Evolutionary conservation across 2,797 vertebrate genomes (phyloP), one percentile per base, ranked within the genome.

Genomic region (Acipenser transmontanus): DNA sequence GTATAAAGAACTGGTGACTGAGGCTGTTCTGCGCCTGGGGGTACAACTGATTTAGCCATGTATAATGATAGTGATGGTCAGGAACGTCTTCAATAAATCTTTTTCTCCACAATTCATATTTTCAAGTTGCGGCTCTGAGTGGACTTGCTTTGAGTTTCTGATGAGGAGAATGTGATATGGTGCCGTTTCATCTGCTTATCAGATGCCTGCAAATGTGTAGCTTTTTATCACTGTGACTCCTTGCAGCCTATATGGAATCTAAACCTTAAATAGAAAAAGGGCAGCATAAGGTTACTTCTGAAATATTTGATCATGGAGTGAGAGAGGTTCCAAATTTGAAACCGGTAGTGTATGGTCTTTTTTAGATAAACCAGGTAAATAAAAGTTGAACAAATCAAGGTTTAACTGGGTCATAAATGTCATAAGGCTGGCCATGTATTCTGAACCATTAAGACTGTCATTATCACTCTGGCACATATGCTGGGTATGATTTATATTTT

Each of bases 1-100:
- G 34, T 71, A 74, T 68, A 78, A 80, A 80, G 76, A 83, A 74
- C 75, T 80, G 71, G 77, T 72, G 76, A 77, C 80, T 77, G 80
- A 80, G 73, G 63, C 73, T 82, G 85, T 75, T 68, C 67, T 69
- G 49, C 76, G 82, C 84, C 80, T 79, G 49, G 5, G 78, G 84
- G 73, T 67, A 72, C 50, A 2, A 11, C 65, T 71, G 73, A 76
- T 84, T 83, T 78, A 75, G 71, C 73, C 78, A 75, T 70, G 74
- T 78, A 69, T 76, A 82, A 82, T 77, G 72, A 79, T 70, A 70
- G 69, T 70, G 75, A 81, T 75, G 76, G 70, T 67, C 68, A 76
- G 74, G 67, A 79, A 77, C 72, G 64, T 63, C 62, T 71, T 74
- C 72, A 77, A 81, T 74, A 81, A 83, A 81, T 78, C 74, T 72